These are phyloP conservation scores for Oriolus oriolus DNA, from an alignment of 2,113 vertebrate species.

Conservation along the genomic window DNA sequence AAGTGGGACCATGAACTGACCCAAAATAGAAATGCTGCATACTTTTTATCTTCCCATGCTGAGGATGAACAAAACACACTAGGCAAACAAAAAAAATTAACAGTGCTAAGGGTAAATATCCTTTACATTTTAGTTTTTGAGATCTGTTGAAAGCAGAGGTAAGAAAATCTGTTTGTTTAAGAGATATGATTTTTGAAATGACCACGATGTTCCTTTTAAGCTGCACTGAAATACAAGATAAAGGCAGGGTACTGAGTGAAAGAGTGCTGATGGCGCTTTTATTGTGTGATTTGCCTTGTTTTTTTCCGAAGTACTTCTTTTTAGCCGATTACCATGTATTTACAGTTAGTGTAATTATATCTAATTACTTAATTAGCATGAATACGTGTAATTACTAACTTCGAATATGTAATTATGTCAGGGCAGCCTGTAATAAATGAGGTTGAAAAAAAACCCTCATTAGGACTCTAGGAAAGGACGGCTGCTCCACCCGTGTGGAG, in stretches of 20 bases:
- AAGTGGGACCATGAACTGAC: neutral
- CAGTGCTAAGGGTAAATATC: neutral
- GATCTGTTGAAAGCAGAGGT: neutral
- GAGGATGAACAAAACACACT: neutral
- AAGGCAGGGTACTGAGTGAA: slow-evolving; percentile 20
- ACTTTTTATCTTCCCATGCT: neutral
- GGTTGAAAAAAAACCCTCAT: slow-evolving; percentile 49
- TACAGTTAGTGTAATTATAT: slow-evolving; percentile 71
- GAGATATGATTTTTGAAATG: slow-evolving; percentile 9
- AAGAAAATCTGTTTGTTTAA: neutral
- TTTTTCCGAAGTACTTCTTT: slow-evolving; percentile 62
- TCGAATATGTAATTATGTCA: slow-evolving; percentile 61
- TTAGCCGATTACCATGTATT: slow-evolving; percentile 71
- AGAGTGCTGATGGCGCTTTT: slow-evolving; percentile 48
- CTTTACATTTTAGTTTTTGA: neutral
- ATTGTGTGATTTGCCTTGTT: slow-evolving; percentile 56
- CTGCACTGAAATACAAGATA: slow-evolving; percentile 4
- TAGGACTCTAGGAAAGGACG: slow-evolving; percentile 33
- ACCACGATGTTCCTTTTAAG: slow-evolving; percentile 27
- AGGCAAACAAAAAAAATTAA: neutral
- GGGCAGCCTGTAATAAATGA: slow-evolving; percentile 60
- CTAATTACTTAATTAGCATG: slow-evolving; percentile 76
- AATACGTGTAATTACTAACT: slow-evolving; percentile 71
- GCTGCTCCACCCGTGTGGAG: slow-evolving; percentile 21
- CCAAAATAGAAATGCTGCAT: slow-evolving; percentile 21